Base-by-base conservation (phyloP, 2,888 invertebrate species). In the Drosophila setosimentum region DNA sequence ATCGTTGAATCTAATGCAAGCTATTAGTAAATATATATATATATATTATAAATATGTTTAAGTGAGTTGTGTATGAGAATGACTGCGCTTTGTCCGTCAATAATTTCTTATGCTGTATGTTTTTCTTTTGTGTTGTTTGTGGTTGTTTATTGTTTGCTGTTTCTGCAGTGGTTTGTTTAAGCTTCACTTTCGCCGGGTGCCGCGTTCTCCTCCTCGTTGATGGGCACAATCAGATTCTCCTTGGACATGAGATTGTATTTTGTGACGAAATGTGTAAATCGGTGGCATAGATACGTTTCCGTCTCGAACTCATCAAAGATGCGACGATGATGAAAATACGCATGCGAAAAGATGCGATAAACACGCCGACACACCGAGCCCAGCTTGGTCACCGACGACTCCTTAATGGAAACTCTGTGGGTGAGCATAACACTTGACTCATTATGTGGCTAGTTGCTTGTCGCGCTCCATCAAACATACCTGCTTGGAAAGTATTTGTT, bases 401-500 rank as follows among this genome's bases (percentile, higher is more conserved):
- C 99, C 93, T 99, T 99, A 93, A 99, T 99, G 94, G 98, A 99
- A 64, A 99, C 98, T 93, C 99, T 98, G 94, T 89, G 95, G 94
- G 64, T 53, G 33, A 53, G 33, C 42, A 60, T 13, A 63, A 63
- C 37, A 84, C 63, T 77, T 79, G 40, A 58, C 49, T 68, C 55
- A 87, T 82, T 73, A 83, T 76, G 64, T 54, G 70, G 70, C 65
- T 58, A 67, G 63, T 67, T 61, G 59, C 63, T 68, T 61, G 37
- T 3, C 11, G 16, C 3, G 18, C 0, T 13, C 2, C 5, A 18
- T 32, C 18, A 1, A 48, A 61, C 87, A 90, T 94, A 98, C 98
- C 98, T 96, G 96, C 99, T 99, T 76, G 99, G 99, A 94, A 99
- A 99, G 94, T 99, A 99, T 95, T 99, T 99, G 94, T 99, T 99